phyloP scores from a whole-genome alignment of 1,140 invertebrate species.

The Maniola jurtina region DNA sequence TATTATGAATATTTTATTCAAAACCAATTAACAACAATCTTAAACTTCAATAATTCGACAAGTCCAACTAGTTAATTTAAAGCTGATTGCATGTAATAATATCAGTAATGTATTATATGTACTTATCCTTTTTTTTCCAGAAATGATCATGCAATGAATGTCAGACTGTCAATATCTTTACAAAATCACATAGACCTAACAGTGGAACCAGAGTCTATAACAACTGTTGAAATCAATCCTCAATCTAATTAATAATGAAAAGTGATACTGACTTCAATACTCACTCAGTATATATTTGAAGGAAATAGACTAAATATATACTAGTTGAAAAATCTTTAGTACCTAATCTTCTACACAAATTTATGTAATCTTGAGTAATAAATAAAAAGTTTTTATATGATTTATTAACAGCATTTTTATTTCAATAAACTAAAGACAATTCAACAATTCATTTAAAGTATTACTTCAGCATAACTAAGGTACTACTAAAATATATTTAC shows the following conservation, averaged over 20 bases:
- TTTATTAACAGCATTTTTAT: background rate
- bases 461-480: background rate
- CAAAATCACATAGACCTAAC: constrained; percentile 41
- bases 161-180: constrained; percentile 34
- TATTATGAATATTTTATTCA: no score
- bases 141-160: constrained; percentile 36
- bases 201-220: constrained; percentile 59
- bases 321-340: no score
- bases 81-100: no score
- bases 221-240: constrained; percentile 60
- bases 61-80: no score
- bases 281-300: background rate
- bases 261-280: background rate
- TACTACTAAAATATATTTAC: background rate
- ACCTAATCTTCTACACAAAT: no score
- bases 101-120: no score
- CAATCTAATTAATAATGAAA: background rate
- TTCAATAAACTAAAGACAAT: background rate
- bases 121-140: no score
- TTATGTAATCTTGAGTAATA: background rate
- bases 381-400: background rate
- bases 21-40: no score
- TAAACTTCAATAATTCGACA: no score
- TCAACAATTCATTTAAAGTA: background rate
- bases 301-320: no score